Conservation (phyloP, 2,113 vertebrate species). For the Acanthochromis polyacanthus region DNA sequence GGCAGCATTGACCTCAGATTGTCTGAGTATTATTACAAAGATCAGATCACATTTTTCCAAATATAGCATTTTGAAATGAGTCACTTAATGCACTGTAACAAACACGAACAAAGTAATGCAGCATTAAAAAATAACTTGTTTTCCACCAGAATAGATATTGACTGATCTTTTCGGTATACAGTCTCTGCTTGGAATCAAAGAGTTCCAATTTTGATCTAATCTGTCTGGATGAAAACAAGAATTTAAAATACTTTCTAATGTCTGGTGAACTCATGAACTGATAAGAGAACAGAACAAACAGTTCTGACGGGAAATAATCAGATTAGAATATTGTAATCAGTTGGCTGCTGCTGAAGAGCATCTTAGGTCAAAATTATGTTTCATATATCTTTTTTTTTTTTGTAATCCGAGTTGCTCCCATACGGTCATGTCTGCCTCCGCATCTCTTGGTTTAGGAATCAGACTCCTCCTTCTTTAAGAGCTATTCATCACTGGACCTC, state of each 20-base stretch:
- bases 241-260: slow-evolving; percentile 11
- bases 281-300: not conserved
- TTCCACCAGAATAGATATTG: not conserved
- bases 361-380: not conserved
- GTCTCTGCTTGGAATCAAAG: slow-evolving; percentile 12
- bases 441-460: not conserved
- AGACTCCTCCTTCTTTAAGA: not conserved
- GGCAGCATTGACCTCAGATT: not conserved
- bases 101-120: fast-evolving
- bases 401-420: no score
- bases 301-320: slow-evolving; percentile 30
- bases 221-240: slow-evolving; percentile 19
- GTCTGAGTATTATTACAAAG: slow-evolving; percentile 13
- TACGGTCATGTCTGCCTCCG: not conserved
- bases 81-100: not conserved
- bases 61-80: not conserved
- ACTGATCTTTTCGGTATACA: fast-evolving
- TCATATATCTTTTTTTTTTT: not conserved
- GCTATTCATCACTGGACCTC: not conserved
- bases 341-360: not conserved
- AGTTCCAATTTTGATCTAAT: slow-evolving; percentile 15
- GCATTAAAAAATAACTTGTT: not conserved
- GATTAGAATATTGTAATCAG: not conserved
- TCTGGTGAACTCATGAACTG: not conserved
- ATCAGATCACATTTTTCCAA: slow-evolving; percentile 18